Conservation (phyloP, 2,888 invertebrate species). For the Drosophila mimetica region DNA sequence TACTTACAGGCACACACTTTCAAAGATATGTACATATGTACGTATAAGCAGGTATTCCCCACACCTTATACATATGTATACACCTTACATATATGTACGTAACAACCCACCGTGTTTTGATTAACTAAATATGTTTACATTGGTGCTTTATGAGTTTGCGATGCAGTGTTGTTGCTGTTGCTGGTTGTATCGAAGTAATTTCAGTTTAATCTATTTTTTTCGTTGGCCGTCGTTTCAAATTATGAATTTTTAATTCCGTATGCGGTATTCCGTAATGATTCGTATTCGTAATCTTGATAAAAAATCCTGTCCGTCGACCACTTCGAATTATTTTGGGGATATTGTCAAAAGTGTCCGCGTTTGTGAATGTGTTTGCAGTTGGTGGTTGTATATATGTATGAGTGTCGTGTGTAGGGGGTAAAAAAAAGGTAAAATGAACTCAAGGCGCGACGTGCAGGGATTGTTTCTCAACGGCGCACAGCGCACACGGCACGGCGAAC, state of each 20-base stretch:
- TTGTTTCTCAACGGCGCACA: slow-evolving; percentile 74
- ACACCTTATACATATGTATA: not conserved
- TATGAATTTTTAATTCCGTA: slow-evolving; percentile 68
- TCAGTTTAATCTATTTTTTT: slow-evolving; percentile 62
- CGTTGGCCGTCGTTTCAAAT: slow-evolving; percentile 21
- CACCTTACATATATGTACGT: slow-evolving; percentile 47
- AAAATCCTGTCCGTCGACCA: slow-evolving; percentile 19
- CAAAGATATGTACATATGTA: slow-evolving; percentile 22
- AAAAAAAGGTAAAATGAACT: slow-evolving; percentile 66
- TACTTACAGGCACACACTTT: slow-evolving; percentile 52
- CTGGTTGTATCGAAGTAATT: slow-evolving; percentile 68
- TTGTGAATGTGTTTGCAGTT: slow-evolving; percentile 18
- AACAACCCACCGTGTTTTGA: slow-evolving; percentile 46
- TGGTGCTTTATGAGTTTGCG: slow-evolving; percentile 19
- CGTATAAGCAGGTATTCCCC: not conserved
- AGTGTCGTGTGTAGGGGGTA: slow-evolving; percentile 44
- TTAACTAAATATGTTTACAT: slow-evolving; percentile 10
- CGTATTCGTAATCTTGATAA: slow-evolving; percentile 14
- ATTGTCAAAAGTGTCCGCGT: slow-evolving; percentile 22
- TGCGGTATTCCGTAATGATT: slow-evolving; percentile 12
- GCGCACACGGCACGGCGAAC: slow-evolving; percentile 80
- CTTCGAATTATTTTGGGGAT: slow-evolving; percentile 36
- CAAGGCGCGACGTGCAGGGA: slow-evolving; percentile 69
- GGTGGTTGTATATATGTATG: slow-evolving; percentile 27
- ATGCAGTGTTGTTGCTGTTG: slow-evolving; percentile 47